phyloP scores from a whole-genome alignment of 2,113 vertebrate genomes.

The Perognathus longimembris region DNA sequence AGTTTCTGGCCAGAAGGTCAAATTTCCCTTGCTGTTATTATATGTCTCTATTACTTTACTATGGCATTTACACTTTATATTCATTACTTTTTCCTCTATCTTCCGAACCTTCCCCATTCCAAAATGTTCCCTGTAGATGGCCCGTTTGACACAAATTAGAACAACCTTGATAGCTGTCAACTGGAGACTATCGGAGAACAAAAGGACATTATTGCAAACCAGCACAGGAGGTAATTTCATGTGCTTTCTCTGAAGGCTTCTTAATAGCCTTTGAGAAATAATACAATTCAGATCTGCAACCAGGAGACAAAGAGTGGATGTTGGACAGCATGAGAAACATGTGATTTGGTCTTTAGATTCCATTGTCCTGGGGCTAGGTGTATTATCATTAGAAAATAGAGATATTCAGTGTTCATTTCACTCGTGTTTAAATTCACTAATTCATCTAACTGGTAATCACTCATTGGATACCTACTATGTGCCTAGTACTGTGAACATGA shows the following conservation, averaged over 20 bases:
- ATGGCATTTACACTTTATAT: conserved; percentile 88
- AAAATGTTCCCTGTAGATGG: conserved; percentile 87
- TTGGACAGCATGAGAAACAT: conserved; percentile 80
- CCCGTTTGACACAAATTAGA: conserved; percentile 87
- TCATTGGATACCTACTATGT: conserved; percentile 62
- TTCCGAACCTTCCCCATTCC: conserved; percentile 84
- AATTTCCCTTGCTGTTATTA: conserved; percentile 89
- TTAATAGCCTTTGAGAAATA: conserved; percentile 86
- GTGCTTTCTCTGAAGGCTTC: conserved; percentile 83
- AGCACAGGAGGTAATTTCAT: conserved; percentile 83
- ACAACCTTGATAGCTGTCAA: conserved; percentile 84
- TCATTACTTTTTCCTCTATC: conserved; percentile 85
- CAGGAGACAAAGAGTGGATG: conserved; percentile 79
- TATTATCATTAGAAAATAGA: conserved; percentile 81
- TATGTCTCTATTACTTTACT: conserved; percentile 89
- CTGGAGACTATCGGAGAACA: conserved; percentile 81
- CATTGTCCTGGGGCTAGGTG: conserved; percentile 78
- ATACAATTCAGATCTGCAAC: conserved; percentile 81
- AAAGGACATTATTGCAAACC: conserved; percentile 82
- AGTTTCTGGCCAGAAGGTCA: conserved; percentile 90
- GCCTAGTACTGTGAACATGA: neutral
- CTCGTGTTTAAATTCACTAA: conserved; percentile 40
- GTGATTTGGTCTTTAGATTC: conserved; percentile 77
- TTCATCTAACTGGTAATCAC: conserved; percentile 60
- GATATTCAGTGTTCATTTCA: conserved; percentile 41